Evolutionary conservation across 2,888 invertebrate genomes (phyloP).

Genomic region (Agrotis ipsilon): DNA sequence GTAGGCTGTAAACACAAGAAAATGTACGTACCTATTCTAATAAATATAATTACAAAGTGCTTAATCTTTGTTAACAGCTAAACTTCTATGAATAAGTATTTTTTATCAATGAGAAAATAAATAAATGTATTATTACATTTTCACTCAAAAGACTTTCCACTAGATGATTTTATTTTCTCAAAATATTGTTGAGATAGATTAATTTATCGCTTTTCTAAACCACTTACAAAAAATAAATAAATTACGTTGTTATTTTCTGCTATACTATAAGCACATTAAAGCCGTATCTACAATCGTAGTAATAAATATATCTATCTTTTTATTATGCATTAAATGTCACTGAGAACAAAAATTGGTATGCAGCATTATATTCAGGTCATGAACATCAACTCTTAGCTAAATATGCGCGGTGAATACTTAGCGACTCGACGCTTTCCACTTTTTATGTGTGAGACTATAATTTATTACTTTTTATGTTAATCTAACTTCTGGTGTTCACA

Average conservation of each 20-base stretch:
- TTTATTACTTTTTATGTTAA: constrained; percentile 36
- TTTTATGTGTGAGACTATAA: constrained; percentile 46
- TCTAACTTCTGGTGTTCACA: constrained; percentile 29
- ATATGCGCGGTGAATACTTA: constrained; percentile 76
- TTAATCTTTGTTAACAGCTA: constrained; percentile 25
- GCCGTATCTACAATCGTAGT: constrained; percentile 19
- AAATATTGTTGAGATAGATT: not conserved
- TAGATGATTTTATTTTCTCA: constrained; percentile 1
- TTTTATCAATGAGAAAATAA: not conserved
- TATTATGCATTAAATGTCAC: constrained; percentile 77
- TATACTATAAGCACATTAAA: constrained; percentile 26
- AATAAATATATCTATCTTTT: constrained; percentile 62
- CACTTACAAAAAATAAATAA: constrained; percentile 15
- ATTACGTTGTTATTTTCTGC: not conserved
- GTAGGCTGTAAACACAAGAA: constrained; percentile 12
- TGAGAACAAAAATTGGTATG: constrained; percentile 77
- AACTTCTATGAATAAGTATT: constrained; percentile 12
- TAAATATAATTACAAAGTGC: constrained; percentile 27
- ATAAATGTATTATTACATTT: not conserved
- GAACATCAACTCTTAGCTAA: constrained; percentile 80
- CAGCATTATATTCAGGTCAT: constrained; percentile 84
- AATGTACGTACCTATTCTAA: not conserved
- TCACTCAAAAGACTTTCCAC: not conserved
- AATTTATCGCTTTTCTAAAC: not conserved
- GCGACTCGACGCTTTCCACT: constrained; percentile 52